A percentile compares a stretch with the other conserved stretches of the same genome.
These are phyloP conservation scores for Anticlea derivata DNA, from an alignment of 2,888 invertebrate species.

Conservation along the genomic window DNA sequence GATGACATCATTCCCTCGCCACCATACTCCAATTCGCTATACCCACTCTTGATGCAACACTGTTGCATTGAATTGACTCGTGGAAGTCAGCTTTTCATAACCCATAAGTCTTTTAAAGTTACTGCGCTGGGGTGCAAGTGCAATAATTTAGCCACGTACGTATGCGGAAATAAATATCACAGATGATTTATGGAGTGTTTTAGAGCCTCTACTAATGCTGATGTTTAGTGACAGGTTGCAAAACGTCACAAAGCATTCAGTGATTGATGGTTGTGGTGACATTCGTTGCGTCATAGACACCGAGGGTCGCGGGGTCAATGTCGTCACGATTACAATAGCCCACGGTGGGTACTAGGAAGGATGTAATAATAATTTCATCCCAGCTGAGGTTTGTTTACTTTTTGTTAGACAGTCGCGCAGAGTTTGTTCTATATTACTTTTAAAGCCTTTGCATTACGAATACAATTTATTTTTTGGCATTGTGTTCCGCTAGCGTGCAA, in stretches of 20 bases:
- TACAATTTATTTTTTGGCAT: slow-evolving; percentile 15
- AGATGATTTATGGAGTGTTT: background rate
- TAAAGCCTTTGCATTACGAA: slow-evolving; percentile 7
- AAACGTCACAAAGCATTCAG: slow-evolving; percentile 68
- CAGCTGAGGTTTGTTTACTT: slow-evolving; percentile 43
- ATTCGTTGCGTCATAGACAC: slow-evolving; percentile 65
- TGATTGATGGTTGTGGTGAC: slow-evolving; percentile 79
- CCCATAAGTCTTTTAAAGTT: background rate
- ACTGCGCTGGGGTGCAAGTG: too few species aligned
- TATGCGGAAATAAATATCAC: too few species aligned
- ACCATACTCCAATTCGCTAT: slow-evolving; percentile 48
- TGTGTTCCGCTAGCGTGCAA: slow-evolving; percentile 12
- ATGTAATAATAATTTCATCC: slow-evolving; percentile 48
- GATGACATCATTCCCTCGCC: slow-evolving; percentile 67
- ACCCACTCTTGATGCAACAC: slow-evolving; percentile 41
- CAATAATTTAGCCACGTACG: too few species aligned
- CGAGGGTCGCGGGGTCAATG: slow-evolving; percentile 77
- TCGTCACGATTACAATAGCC: slow-evolving; percentile 67
- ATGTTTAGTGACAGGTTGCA: slow-evolving; percentile 54
- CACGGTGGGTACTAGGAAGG: slow-evolving; percentile 44
- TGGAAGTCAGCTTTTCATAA: slow-evolving; percentile 12
- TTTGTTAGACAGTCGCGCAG: slow-evolving; percentile 17
- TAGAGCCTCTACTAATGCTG: background rate
- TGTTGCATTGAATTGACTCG: slow-evolving; percentile 33
- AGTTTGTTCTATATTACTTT: slow-evolving; percentile 16